Base-by-base conservation (phyloP, 2,113 vertebrate species). In the Cyprinus carpio region DNA sequence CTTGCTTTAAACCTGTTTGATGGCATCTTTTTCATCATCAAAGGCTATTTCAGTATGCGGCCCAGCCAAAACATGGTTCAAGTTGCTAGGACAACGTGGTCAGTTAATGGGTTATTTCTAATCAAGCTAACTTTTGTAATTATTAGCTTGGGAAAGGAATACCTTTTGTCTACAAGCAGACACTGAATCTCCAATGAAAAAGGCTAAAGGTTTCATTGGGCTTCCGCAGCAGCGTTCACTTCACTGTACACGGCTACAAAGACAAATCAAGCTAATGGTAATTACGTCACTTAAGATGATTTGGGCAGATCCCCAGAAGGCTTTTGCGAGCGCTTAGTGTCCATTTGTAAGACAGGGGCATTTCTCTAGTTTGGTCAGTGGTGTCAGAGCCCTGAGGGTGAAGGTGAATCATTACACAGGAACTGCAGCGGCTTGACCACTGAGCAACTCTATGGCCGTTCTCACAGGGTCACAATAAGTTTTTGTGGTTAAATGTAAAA, bases 211-310 rank as follows among this genome's bases (percentile, higher is more conserved):
- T 62, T 23, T 86, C 54, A 71, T 74, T 60, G 18, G 65, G 51
- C 51, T 15, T 74, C 75, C 15, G 58, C 31, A 46, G 34, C 40
- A 23, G 8, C 58, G 37, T 75, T 64, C 75, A 29, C 74, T 82
- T 75, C 84, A 67, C 85, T 67, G 65, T 86, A 82, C 84, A 20
- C 67, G 81, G 86, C 87, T 89, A 84, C 84, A 64, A 84, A 86
- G 85, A 91, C 89, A 92, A 92, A 94, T 92, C 89, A 89, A 89
- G 85, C 34, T 90, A 89, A 91, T 83, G 90, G 90, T 90, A 91
- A 90, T 92, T 89, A 88, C 89, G 71, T 87, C 90, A 90, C 87
- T 82, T 92, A 87, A 84, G 89, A 89, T 89, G 51, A 87, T 87
- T 91, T 81, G 78, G 74, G 88, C 86, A 90, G 90, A 86, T 86